Conservation (phyloP, 1,140 invertebrate genomes). For the Diprion similis region DNA sequence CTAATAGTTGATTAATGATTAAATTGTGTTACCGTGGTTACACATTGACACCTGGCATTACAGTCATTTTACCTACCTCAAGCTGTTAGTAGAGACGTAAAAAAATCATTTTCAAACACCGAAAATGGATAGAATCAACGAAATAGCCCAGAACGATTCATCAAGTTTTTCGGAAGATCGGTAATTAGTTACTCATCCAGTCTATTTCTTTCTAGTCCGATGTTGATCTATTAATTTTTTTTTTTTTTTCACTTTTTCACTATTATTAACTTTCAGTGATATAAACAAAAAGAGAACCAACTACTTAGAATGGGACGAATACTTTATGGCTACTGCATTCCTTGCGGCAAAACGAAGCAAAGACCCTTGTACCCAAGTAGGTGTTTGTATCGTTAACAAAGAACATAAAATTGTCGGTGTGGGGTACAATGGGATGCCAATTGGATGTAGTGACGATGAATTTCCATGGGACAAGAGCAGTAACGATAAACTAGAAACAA, state of each 20-base stretch:
- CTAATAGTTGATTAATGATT: too few relatives aligned
- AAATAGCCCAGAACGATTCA: background rate
- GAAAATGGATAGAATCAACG: background rate
- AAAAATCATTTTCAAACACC: background rate
- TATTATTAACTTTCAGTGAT: background rate
- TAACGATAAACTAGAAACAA: constrained; percentile 70
- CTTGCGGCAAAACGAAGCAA: constrained; percentile 90
- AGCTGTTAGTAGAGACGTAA: too few relatives aligned
- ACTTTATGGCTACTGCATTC: constrained; percentile 90
- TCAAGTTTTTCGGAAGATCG: background rate
- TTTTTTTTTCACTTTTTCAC: background rate
- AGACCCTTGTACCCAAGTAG: constrained; percentile 92
- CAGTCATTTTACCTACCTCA: too few relatives aligned
- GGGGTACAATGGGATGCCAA: constrained; percentile 97
- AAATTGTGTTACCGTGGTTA: too few relatives aligned
- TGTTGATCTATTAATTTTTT: background rate
- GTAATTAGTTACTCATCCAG: background rate
- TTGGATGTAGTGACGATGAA: constrained; percentile 84
- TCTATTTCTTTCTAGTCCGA: background rate
- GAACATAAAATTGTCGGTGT: constrained; percentile 91
- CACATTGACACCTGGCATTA: too few relatives aligned
- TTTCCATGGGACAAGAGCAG: constrained; percentile 84
- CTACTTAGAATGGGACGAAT: constrained; percentile 78
- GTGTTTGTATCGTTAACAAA: constrained; percentile 89
- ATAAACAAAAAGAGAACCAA: constrained; percentile 58